Conservation (phyloP, 2,888 invertebrate species). For the Nasonovia ribisnigri region DNA sequence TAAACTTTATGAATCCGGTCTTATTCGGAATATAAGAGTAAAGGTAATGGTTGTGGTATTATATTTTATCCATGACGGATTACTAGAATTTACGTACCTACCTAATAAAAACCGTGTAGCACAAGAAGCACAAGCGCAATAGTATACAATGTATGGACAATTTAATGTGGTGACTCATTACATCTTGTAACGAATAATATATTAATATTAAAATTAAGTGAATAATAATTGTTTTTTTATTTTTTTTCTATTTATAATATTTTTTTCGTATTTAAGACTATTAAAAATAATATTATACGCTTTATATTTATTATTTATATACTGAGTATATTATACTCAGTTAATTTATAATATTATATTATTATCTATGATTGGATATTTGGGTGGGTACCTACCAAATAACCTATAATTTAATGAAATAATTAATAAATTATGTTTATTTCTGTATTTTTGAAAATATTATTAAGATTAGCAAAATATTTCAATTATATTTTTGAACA, state of each 20-base stretch:
- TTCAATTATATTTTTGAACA: not conserved
- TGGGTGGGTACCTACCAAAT: not conserved
- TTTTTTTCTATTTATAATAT: not conserved
- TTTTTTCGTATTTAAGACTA: not conserved
- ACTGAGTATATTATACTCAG: not conserved
- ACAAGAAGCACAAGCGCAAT: not conserved
- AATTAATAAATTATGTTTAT: not conserved
- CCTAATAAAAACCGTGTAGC: not conserved
- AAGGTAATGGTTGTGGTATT: not conserved
- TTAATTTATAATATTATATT: not conserved
- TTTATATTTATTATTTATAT: not conserved
- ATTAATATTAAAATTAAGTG: not conserved
- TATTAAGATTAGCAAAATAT: too few relatives aligned
- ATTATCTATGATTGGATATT: not conserved
- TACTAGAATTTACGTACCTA: not conserved
- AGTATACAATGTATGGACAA: not conserved
- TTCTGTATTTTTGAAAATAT: not conserved
- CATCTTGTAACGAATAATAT: not conserved
- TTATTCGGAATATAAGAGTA: not conserved
- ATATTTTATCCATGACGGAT: conserved; percentile 21
- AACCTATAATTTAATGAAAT: not conserved
- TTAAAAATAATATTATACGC: not conserved
- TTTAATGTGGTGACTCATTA: conserved; percentile 3
- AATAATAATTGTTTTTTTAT: not conserved
- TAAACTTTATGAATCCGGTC: not conserved